phyloP scores from a whole-genome alignment of 2,113 vertebrate species.

The Scalopus aquaticus region DNA sequence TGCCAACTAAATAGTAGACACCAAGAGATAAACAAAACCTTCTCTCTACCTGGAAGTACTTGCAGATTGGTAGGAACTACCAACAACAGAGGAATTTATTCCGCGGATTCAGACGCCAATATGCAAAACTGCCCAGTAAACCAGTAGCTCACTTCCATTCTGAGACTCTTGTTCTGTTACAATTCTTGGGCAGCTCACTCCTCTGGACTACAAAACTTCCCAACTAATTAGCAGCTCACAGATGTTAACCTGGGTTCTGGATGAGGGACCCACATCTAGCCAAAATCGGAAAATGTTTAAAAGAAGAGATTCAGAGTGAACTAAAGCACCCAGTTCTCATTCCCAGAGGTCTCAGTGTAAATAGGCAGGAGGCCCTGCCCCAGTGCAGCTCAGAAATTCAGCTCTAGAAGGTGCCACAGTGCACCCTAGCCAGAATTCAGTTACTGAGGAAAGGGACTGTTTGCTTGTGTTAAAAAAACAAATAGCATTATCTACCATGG shows the following conservation, averaged over 20 bases:
- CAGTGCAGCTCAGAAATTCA: slow-evolving; percentile 1
- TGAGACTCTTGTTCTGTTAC: neutral
- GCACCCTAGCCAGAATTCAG: neutral
- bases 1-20: neutral
- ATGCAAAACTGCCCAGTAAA: neutral
- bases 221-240: slow-evolving; percentile 60
- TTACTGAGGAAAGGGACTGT: neutral
- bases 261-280: neutral
- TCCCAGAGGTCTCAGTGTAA: slow-evolving; percentile 60
- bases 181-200: neutral
- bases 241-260: slow-evolving; percentile 42
- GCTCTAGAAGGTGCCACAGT: neutral
- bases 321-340: slow-evolving; percentile 67
- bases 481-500: neutral
- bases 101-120: neutral
- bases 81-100: neutral
- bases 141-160: slow-evolving; percentile 27
- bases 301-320: slow-evolving; percentile 76
- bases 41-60: neutral
- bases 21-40: slow-evolving; percentile 11
- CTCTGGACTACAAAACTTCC: neutral
- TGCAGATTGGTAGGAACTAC: neutral
- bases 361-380: slow-evolving; percentile 22
- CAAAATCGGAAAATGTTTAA: slow-evolving; percentile 40
- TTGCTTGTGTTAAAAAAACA: slow-evolving; percentile 23